Base-by-base conservation (phyloP, 2,113 vertebrate species). In the Oncorhynchus keta region DNA sequence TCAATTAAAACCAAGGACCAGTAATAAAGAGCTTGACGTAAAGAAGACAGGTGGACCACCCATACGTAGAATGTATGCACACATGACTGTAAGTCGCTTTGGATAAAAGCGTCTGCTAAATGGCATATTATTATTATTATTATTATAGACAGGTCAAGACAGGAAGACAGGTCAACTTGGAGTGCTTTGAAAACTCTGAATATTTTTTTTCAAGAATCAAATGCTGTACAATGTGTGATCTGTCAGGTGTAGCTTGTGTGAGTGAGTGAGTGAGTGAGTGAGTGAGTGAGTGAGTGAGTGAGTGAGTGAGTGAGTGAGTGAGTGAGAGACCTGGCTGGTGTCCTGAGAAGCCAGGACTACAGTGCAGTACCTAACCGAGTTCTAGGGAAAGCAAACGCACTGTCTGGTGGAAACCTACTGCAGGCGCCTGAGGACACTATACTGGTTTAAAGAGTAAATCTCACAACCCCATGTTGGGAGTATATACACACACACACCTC, bases 361-460 rank as follows among this genome's bases (percentile, higher is more conserved):
- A 75, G 75, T 26, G 72, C 24, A 75, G 75, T 26, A 72, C 24
- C 71, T 45, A 45, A 45, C 9, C 2, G 87, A 81, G 75, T 84
- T 74, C 24, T 76, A 76, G 57, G 51, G 66, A 89, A 84, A 88
- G 75, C 70, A 91, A 85, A 89, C 85, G 84, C 26, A 85, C 39
- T 77, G 86, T 87, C 88, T 90, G 82, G 73, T 75, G 72, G 78
- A 83, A 85, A 85, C 72, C 67, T 61, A 76, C 80, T 28, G 39
- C 81, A 80, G 79, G 67, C 11, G 11, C 55, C 30, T 32, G 76
- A 73, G 81, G 28, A 67, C 61, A 7, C 5, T 68, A 14, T 45
- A 45, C 39, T 3, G 9, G 8, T 2, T 9, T 14, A 30, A 2
- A 62, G 30, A 35, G 4, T 13, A 55, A 16, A 13, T 55, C 51